Evolutionary conservation across 2,113 vertebrate species (phyloP).

Genomic region (Phalacrocorax carbo): DNA sequence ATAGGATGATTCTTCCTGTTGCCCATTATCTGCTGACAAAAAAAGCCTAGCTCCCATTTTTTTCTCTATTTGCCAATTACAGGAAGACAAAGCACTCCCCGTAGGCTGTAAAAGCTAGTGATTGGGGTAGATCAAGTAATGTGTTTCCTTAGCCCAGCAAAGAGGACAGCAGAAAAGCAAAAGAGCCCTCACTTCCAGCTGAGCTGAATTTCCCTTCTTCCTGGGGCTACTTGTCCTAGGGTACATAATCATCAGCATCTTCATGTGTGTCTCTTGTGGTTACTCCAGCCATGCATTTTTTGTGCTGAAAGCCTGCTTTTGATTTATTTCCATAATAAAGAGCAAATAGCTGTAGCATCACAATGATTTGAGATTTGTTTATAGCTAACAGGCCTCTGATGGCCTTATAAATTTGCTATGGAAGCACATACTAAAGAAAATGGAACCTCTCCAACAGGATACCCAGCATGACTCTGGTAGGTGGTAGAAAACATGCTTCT

Average conservation of each 20-base stretch:
- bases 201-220: background rate
- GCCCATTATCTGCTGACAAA: background rate
- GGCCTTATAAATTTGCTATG: constrained; percentile 47
- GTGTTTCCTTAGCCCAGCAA: background rate
- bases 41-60: background rate
- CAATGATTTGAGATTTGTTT: constrained; percentile 55
- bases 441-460: constrained; percentile 23
- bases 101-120: background rate
- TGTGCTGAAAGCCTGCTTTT: constrained; percentile 66
- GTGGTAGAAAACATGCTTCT: background rate
- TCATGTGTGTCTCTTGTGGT: background rate
- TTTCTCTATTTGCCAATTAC: background rate
- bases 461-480: background rate
- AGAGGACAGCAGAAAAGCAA: background rate
- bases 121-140: background rate
- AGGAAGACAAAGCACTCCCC: background rate
- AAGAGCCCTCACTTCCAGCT: background rate
- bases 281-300: constrained; percentile 45
- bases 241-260: background rate
- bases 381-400: constrained; percentile 41
- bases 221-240: background rate
- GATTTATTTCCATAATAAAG: constrained; percentile 72
- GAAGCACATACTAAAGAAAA: constrained; percentile 53
- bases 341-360: constrained; percentile 35
- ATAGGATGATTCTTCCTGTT: background rate